Percentiles rank a stretch among this genome's conserved stretches.
Conservation (phyloP, 2,113 vertebrate genomes). For the Bostrychus sinensis region DNA sequence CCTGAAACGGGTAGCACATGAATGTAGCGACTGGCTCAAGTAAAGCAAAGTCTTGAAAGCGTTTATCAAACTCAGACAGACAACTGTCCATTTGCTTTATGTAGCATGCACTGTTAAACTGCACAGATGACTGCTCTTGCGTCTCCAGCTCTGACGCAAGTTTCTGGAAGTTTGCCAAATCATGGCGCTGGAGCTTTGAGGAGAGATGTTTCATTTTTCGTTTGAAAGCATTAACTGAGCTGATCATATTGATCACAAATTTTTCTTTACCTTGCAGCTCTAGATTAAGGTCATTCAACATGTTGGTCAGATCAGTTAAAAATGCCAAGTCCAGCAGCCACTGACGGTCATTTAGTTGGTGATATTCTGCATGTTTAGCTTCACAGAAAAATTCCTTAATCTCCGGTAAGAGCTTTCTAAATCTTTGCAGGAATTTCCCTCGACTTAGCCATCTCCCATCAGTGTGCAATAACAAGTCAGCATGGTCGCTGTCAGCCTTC, state of each 20-base stretch:
- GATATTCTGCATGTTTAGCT: slow-evolving; percentile 33
- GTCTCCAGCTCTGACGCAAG: slow-evolving; percentile 4
- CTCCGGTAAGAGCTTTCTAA: slow-evolving; percentile 28
- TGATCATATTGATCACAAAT: slow-evolving; percentile 31
- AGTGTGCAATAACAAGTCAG: slow-evolving; percentile 15
- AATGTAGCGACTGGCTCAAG: slow-evolving; percentile 19
- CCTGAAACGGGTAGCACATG: slow-evolving; percentile 20
- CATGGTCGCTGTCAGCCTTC: slow-evolving; percentile 20
- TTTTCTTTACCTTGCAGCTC: slow-evolving; percentile 53
- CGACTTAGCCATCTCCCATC: slow-evolving; percentile 5
- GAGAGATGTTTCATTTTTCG: slow-evolving; percentile 20
- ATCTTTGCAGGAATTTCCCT: slow-evolving; percentile 33
- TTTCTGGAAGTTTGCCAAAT: slow-evolving; percentile 44
- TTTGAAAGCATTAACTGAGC: slow-evolving; percentile 55
- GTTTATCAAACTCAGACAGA: slow-evolving; percentile 28
- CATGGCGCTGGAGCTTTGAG: slow-evolving; percentile 37
- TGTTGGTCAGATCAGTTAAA: slow-evolving; percentile 50
- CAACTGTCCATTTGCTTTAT: slow-evolving; percentile 20
- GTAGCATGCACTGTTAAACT: slow-evolving; percentile 22
- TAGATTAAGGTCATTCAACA: slow-evolving; percentile 49
- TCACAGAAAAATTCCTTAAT: slow-evolving; percentile 25
- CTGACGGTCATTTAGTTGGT: slow-evolving; percentile 13
- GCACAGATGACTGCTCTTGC: slow-evolving; percentile 1
- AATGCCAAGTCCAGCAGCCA: slow-evolving; percentile 40
- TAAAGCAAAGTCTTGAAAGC: slow-evolving; percentile 36